phyloP scores from a whole-genome alignment of 2,113 vertebrate genomes.

The Pitta sordida region DNA sequence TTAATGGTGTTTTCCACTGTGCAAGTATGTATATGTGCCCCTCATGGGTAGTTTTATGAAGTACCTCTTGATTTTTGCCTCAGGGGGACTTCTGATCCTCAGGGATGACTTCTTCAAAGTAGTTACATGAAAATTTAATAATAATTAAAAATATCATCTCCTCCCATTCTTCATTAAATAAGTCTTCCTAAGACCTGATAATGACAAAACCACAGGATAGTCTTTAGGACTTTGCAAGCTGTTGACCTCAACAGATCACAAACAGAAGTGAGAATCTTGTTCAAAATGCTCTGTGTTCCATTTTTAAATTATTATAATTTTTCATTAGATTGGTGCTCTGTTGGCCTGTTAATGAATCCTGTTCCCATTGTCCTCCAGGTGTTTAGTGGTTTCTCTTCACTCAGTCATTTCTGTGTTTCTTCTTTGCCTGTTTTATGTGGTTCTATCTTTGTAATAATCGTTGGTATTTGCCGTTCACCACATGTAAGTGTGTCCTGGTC shows the following conservation, averaged over 20 bases:
- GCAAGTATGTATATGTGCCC: neutral
- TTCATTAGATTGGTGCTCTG: neutral
- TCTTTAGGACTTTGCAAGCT: neutral
- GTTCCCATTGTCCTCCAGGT: neutral
- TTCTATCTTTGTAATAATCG: neutral
- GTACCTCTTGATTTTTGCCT: neutral
- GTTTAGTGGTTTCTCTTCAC: neutral
- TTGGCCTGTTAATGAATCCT: neutral
- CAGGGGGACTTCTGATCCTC: neutral
- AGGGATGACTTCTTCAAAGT: neutral
- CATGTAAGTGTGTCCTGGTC: neutral
- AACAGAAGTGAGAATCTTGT: neutral
- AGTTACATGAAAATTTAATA: neutral
- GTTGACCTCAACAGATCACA: neutral
- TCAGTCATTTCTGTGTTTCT: neutral
- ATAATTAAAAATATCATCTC: neutral
- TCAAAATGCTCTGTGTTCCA: neutral
- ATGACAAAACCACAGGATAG: accelerated
- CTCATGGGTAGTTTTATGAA: neutral
- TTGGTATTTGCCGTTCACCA: neutral
- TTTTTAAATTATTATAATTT: neutral
- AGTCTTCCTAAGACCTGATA: neutral
- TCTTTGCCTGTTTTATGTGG: neutral
- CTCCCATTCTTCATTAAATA: neutral
- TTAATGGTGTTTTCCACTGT: neutral